Base-by-base conservation (phyloP, 2,797 vertebrate genomes). In the Acrocephalus scirpaceus region DNA sequence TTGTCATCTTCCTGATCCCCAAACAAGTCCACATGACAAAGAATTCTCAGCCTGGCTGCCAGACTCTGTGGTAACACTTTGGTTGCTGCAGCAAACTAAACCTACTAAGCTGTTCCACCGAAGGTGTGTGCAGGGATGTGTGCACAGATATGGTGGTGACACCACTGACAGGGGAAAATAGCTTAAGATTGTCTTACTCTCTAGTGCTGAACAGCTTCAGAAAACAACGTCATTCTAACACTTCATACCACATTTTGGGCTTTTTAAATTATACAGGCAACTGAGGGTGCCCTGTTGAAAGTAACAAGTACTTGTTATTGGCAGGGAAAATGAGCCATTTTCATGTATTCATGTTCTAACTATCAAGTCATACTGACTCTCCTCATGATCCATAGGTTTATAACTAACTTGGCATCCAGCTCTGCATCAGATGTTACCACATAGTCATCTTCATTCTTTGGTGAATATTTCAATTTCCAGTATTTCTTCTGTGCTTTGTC, bases 401-500 rank as follows among this genome's bases (percentile, higher is more conserved):
- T 98, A 98, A 98, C 98, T 2, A 98, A 97, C 92, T 99, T 99
- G 78, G 98, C 98, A 47, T 98, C 98, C 95, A 99, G 97, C 64
- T 99, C 98, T 3, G 98, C 98, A 7, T 99, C 98, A 3, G 98
- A 98, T 0, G 98, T 98, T 97, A 98, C 98, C 71, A 98, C 97
- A 10, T 98, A 97, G 70, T 99, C 98, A n/a, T 99, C 98, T 96
- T 99, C 98, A 88, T 99, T 99, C 96, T 99, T 99, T 98, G 93
- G 98, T 98, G 77, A 98, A 95, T 99, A 98, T 85, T 98, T 99
- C n/a, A 97, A 98, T 97, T 99, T 98, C 98, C 98, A 99, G 75
- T 98, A 99, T 96, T 99, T 99, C 96, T 98, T 98, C 95, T 98
- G 98, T 98, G 98, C 98, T 97, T 98, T 98, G 36, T 98, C 98